Conservation (phyloP, 2,797 vertebrate genomes). For the Delichon dasypus region DNA sequence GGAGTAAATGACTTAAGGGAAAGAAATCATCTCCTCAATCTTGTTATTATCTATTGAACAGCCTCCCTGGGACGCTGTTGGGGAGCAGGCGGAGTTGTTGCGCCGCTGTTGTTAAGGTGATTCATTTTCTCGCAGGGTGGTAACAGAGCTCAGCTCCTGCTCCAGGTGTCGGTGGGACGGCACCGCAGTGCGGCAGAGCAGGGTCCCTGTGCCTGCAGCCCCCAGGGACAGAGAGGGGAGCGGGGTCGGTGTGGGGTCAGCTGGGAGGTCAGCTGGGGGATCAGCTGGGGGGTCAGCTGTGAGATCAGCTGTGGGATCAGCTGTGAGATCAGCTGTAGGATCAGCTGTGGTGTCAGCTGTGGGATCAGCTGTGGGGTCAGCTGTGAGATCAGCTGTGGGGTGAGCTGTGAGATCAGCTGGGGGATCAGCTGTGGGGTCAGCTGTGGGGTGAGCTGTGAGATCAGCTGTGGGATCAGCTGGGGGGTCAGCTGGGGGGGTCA, state of each 20-base stretch:
- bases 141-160: not conserved
- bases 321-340: too few species aligned
- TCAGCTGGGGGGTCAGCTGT: too few species aligned
- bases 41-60: conserved; percentile 49
- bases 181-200: not conserved
- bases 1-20: conserved; percentile 66
- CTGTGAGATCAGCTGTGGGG: too few species aligned
- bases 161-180: not conserved
- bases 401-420: not conserved
- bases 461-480: not conserved
- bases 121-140: conserved; percentile 7
- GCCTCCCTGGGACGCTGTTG: conserved; percentile 49
- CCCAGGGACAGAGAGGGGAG: not conserved
- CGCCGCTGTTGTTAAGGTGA: conserved; percentile 24
- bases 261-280: too few species aligned
- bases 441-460: not conserved
- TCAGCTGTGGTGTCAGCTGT: too few species aligned
- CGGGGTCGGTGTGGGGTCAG: too few species aligned
- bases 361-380: too few species aligned
- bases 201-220: not conserved
- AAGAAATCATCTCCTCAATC: conserved; percentile 44
- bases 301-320: too few species aligned
- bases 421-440: not conserved
- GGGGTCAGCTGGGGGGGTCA: not conserved
- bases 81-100: not conserved